Conservation (phyloP, 2,113 vertebrate species). For the Melanerpes aurifrons region DNA sequence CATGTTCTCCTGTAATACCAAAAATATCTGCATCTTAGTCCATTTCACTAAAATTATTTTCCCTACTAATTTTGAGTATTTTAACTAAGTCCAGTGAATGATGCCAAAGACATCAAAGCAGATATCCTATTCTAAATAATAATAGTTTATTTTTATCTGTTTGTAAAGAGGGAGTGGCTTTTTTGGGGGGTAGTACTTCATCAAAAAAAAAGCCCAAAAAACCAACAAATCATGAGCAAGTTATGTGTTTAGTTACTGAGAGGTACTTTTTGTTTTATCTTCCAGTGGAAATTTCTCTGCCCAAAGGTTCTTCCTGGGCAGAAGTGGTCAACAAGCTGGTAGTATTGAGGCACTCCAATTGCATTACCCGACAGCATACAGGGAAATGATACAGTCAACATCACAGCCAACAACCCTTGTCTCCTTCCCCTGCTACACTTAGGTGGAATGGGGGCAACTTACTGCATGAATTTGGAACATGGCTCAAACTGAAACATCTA, state of each 20-base stretch:
- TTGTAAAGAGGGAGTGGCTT: background rate
- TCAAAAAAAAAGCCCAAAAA: background rate
- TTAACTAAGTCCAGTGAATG: background rate
- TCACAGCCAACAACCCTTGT: background rate
- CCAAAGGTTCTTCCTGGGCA: background rate
- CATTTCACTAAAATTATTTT: background rate
- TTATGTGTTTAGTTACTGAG: background rate
- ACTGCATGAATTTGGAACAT: background rate
- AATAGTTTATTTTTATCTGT: background rate
- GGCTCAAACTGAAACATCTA: background rate
- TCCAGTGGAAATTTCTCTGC: background rate
- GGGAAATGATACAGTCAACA: background rate
- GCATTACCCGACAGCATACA: background rate
- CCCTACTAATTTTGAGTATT: background rate
- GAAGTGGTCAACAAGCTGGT: background rate
- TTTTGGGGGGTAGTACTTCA: background rate
- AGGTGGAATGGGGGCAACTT: background rate
- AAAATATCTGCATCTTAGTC: background rate
- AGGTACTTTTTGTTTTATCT: background rate
- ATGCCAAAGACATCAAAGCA: background rate
- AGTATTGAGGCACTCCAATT: background rate
- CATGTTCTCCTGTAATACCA: background rate
- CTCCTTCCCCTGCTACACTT: background rate
- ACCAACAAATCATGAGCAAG: background rate
- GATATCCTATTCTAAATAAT: background rate